Conservation (phyloP, 2,113 vertebrate genomes). For the Pangasianodon gigas region DNA sequence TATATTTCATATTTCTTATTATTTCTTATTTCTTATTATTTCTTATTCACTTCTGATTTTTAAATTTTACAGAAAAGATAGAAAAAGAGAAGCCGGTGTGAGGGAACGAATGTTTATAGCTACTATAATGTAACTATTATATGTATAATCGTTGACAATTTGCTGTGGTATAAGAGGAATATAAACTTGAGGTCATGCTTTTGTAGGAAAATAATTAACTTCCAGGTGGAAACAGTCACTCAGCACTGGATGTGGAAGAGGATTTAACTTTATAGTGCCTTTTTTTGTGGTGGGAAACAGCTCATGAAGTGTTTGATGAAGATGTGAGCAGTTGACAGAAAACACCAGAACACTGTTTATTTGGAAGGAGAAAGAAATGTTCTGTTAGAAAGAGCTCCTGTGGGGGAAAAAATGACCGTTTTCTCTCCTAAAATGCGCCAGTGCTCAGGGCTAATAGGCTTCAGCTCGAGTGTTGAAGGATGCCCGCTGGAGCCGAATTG, state of each 20-base stretch:
- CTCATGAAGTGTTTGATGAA: neutral
- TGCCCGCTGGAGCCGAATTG: neutral
- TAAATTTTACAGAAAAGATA: too few relatives aligned
- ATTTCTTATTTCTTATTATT: too few relatives aligned
- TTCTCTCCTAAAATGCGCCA: conserved; percentile 1
- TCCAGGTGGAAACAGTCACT: neutral
- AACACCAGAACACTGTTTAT: neutral
- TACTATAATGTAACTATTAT: neutral
- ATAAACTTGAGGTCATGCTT: neutral
- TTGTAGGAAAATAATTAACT: neutral
- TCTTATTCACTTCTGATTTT: too few relatives aligned
- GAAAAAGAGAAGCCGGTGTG: neutral
- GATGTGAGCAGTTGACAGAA: neutral
- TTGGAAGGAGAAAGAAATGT: neutral
- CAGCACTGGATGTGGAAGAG: neutral
- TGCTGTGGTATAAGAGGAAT: neutral
- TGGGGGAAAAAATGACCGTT: neutral
- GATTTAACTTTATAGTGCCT: neutral
- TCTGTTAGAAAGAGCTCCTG: conserved; percentile 7
- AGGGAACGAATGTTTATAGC: neutral
- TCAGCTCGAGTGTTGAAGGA: neutral
- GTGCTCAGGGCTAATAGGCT: conserved; percentile 15
- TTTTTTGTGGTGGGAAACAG: neutral
- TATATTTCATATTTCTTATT: too few relatives aligned
- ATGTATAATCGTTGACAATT: neutral